Percentiles rank a stretch among this genome's conserved stretches.
phyloP scores from a whole-genome alignment of 2,888 invertebrate genomes.

The Anthrax anthrax region DNA sequence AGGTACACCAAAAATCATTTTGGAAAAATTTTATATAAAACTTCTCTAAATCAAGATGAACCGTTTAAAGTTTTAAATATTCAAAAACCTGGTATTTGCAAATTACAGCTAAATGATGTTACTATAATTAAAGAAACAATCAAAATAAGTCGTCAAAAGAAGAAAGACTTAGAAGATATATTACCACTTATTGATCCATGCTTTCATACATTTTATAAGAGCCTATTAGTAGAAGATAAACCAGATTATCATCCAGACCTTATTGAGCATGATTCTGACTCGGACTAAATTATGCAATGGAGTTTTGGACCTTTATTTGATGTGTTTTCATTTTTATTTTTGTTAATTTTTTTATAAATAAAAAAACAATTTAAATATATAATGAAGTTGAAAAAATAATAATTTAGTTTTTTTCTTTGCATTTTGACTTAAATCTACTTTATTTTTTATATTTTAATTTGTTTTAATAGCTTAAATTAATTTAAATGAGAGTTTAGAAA shows the following conservation, averaged over 20 bases:
- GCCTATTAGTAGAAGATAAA: not conserved
- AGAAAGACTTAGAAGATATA: not conserved
- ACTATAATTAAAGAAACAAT: not conserved
- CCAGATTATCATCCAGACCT: no score
- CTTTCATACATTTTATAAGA: not conserved
- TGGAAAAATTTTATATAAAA: not conserved
- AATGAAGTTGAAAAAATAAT: not conserved
- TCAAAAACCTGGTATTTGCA: not conserved
- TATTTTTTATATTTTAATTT: no score
- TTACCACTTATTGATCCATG: conserved; percentile 1
- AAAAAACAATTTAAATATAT: no score
- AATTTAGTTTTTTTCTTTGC: no score
- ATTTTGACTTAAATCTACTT: no score
- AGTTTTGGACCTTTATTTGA: no score
- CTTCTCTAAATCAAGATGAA: not conserved
- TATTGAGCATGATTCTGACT: no score
- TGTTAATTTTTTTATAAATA: no score
- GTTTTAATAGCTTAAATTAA: no score
- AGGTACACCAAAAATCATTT: not conserved
- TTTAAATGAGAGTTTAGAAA: no score
- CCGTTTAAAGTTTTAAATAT: not conserved
- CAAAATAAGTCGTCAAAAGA: not conserved
- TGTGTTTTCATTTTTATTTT: no score
- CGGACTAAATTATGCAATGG: no score
- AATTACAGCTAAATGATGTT: not conserved